phyloP scores from a whole-genome alignment of 1,140 invertebrate genomes.

The Lanistes nyassanus region DNA sequence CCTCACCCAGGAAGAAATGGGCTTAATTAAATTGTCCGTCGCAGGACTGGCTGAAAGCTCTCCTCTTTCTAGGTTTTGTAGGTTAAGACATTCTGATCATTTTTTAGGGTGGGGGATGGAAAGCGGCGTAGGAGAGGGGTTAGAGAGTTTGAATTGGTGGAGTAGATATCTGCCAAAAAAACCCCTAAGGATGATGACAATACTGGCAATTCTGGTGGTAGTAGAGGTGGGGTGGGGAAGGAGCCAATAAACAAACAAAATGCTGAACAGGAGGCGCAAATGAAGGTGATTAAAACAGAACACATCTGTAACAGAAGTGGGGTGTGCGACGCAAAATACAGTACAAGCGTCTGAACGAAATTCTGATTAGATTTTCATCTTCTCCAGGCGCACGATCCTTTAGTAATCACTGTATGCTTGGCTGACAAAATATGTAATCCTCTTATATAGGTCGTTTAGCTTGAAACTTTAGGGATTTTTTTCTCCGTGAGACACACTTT shows the following conservation, averaged over 20 bases:
- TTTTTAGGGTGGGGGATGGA: neutral
- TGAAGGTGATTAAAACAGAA: too few relatives aligned
- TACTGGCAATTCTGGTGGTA: too few relatives aligned
- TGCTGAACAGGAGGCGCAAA: too few relatives aligned
- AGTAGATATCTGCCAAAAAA: too few relatives aligned
- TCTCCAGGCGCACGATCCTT: neutral
- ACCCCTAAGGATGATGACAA: too few relatives aligned
- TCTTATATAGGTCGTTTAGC: neutral
- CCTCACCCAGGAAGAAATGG: neutral
- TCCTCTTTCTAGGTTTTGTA: neutral
- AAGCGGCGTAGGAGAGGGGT: neutral
- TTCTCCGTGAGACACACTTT: neutral
- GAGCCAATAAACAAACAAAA: too few relatives aligned
- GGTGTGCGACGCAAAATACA: too few relatives aligned
- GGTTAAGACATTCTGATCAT: neutral
- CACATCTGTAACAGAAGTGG: too few relatives aligned
- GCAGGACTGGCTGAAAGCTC: neutral
- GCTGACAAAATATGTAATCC: neutral
- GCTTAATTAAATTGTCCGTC: neutral
- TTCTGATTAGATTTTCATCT: too few relatives aligned
- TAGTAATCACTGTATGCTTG: slow-evolving; percentile 1
- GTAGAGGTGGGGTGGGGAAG: too few relatives aligned
- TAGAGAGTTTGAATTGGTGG: too few relatives aligned
- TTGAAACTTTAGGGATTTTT: neutral
- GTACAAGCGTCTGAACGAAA: too few relatives aligned